Conservation (phyloP, 2,888 invertebrate species). For the Cyaniris semiargus region DNA sequence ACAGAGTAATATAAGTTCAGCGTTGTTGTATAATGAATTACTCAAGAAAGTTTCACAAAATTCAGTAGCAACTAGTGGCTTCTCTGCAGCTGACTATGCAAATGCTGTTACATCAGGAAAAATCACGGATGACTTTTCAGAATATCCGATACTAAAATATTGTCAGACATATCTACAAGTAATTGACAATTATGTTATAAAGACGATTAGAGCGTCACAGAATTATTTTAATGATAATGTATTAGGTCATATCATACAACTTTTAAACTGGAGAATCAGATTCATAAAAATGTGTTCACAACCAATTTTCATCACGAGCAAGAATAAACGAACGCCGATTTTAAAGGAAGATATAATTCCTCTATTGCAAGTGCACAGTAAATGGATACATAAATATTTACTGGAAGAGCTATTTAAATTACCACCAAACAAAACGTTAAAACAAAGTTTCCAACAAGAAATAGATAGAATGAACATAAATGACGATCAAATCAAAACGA, state of each 20-base stretch:
- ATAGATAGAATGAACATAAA: conserved; percentile 46
- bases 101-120: conserved; percentile 64
- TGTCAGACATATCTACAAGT: conserved; percentile 71
- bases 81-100: conserved; percentile 77
- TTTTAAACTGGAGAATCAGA: conserved; percentile 78
- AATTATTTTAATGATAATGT: conserved; percentile 56
- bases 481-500: conserved; percentile 51
- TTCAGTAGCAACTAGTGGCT: conserved; percentile 45
- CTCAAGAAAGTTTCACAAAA: conserved; percentile 46
- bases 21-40: conserved; percentile 70
- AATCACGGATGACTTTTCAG: conserved; percentile 70
- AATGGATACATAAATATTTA: conserved; percentile 86
- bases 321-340: conserved; percentile 57
- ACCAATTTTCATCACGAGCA: conserved; percentile 55
- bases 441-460: conserved; percentile 46
- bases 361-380: conserved; percentile 85
- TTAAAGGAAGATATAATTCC: conserved; percentile 78
- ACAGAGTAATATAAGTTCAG: conserved; percentile 62
- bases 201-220: conserved; percentile 53
- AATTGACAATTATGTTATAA: conserved; percentile 68
- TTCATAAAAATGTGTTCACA: conserved; percentile 65
- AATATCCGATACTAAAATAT: conserved; percentile 77
- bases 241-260: conserved; percentile 66
- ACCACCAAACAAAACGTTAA: conserved; percentile 44
- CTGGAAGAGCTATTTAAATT: conserved; percentile 58